Evolutionary conservation across 2,797 vertebrate genomes (phyloP), one percentile per base, ranked within the genome.

Genomic region (Coreius guichenoti): DNA sequence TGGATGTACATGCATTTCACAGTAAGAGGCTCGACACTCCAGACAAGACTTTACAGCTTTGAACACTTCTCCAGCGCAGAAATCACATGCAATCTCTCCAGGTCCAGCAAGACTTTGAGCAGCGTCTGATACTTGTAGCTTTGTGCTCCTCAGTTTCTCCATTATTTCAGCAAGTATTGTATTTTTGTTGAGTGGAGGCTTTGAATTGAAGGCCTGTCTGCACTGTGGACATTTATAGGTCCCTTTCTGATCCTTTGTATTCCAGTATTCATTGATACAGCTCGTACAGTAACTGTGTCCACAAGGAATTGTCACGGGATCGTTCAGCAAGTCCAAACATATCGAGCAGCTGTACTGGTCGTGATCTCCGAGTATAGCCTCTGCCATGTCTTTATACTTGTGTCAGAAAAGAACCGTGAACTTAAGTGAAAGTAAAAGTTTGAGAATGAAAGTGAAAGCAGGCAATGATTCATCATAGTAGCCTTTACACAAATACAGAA

Each of bases 301-400:
- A 31, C 89, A 90, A 12, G 89, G 86, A 33, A 90, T 86, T 3
- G 89, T 90, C 72, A 88, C 89, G 0, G 87, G 89, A 31, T 88
- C 83, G 31, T 16, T 70, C 81, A 90, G 80, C 19, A 89, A 70
- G 2, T 90, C 89, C 49, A 90, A 49, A 86, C 89, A 90, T 51
- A 90, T 84, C 0, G 86, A 84, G 45, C 89, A 90, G 45, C 33
- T 86, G 83, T 86, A 90, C 36, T 87, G 89, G 43, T 76, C 68
- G 23, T 47, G 54, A 65, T 83, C 29, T 9, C 19, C 13, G 21
- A 85, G 9, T 13, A 61, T 1, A n/a, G 58, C 56, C 21, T n/a
- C 47, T 0, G 75, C 80, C 87, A 88, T 88, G 29, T 54, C n/a
- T 49, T 49, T 14, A 14, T 5, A 49, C 16, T 49, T 33, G 29